Conservation (phyloP, 2,113 vertebrate species). For the Vombatus ursinus region DNA sequence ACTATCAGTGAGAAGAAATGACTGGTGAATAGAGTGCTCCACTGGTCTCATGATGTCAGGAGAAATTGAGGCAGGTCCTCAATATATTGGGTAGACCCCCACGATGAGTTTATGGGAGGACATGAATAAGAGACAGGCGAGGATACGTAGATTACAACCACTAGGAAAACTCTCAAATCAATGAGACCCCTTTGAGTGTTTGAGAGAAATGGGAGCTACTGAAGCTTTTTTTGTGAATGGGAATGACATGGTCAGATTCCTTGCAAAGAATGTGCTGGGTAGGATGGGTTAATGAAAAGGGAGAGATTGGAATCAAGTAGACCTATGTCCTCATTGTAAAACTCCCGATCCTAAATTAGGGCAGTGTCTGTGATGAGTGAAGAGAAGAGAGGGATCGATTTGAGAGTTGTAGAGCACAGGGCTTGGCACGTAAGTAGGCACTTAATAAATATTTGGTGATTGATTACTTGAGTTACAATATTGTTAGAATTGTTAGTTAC, state of each 20-base stretch:
- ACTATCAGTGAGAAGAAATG: neutral
- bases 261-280: neutral
- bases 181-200: neutral
- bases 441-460: neutral
- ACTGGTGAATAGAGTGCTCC: neutral
- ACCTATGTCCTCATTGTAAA: neutral
- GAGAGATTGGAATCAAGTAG: neutral
- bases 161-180: neutral
- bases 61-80: neutral
- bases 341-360: neutral
- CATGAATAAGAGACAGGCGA: neutral
- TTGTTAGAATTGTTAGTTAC: too few relatives aligned
- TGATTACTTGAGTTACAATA: neutral
- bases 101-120: neutral
- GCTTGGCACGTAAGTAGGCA: neutral
- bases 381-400: neutral
- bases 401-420: neutral
- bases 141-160: neutral
- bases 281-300: neutral
- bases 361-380: neutral
- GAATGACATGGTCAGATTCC: neutral
- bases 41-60: neutral
- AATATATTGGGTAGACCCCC: neutral
- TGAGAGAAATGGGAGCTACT: neutral
- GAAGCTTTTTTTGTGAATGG: neutral